Conservation (phyloP, 2,888 invertebrate species). For the Vanessa cardui region DNA sequence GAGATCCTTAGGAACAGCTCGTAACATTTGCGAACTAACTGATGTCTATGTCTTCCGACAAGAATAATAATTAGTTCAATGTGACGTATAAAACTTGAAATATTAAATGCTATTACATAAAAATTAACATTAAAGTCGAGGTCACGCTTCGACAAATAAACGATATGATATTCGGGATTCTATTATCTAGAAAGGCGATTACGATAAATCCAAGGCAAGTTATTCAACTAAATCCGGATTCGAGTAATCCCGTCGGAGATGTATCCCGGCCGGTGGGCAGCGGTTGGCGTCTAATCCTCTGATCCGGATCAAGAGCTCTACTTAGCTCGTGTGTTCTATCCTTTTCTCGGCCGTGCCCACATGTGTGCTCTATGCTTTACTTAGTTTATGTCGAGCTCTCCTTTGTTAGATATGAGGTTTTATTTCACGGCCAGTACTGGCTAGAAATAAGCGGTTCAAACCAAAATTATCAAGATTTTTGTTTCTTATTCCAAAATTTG, state of each 20-base stretch:
- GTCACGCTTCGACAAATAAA: neutral
- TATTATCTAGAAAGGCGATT: slow-evolving; percentile 43
- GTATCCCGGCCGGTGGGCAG: slow-evolving; percentile 74
- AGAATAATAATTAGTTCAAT: neutral
- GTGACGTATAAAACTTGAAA: neutral
- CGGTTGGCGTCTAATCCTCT: slow-evolving; percentile 75
- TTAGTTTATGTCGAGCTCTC: slow-evolving; percentile 39
- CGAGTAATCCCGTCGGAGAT: slow-evolving; percentile 75
- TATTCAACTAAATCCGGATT: slow-evolving; percentile 79
- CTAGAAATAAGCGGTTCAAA: slow-evolving; percentile 24
- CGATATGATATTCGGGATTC: slow-evolving; percentile 25
- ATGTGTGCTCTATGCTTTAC: slow-evolving; percentile 56
- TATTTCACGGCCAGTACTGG: slow-evolving; percentile 18
- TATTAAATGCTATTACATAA: neutral
- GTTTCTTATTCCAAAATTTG: slow-evolving; percentile 4
- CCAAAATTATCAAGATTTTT: slow-evolving; percentile 9
- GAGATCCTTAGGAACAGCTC: no score
- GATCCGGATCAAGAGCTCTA: slow-evolving; percentile 69
- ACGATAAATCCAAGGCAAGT: slow-evolving; percentile 63
- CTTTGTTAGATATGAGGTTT: slow-evolving; percentile 32
- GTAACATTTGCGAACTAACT: no score
- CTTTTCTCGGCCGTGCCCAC: slow-evolving; percentile 36
- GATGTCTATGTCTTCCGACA: no score
- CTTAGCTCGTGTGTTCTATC: slow-evolving; percentile 44
- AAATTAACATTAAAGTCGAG: slow-evolving; percentile 4